Base-by-base conservation (phyloP, 2,113 vertebrate species). In the Sinocyclocheilus grahami region DNA sequence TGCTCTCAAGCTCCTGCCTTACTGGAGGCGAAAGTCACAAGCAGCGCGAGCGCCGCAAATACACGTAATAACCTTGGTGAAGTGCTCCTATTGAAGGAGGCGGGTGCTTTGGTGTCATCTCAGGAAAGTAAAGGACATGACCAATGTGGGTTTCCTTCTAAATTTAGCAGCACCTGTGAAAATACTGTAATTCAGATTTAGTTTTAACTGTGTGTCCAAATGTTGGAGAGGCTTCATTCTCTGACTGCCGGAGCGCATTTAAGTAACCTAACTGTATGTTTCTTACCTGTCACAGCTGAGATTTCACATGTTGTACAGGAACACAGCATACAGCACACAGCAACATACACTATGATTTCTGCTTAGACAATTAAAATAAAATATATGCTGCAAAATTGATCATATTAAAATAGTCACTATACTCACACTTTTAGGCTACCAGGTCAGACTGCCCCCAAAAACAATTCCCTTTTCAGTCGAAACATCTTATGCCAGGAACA, bases 141-240 rank as follows among this genome's bases (percentile, higher is more conserved):
- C 53, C 81, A 79, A 12, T 24, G 55, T 65, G 85, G 75, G 24
- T 80, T 84, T 82, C 42, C 18, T 42, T 84, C 67, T 30, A 42
- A 83, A 76, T 86, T 55, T 46, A 37, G 24, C 58, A 39, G 55
- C 87, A 89, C 88, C 88, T 89, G 88, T 87, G 27, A 84, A 89
- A 89, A 89, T 85, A 87, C 48, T 51, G 55, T n/a, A 7, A 53
- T 16, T 63, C 46, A 27, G 39, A 76, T 63, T 13, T 42, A 13
- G 62, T 37, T 63, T 78, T 42, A 12, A 63, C 33, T 62, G 74
- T 30, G 20, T 60, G 27, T 53, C 53, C 37, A 76, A 42, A 20
- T 62, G 37, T 60, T 83, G 55, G 37, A 78, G 46, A 30, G 60
- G 20, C 39, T 72, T 81, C 18, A 24, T 55, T 46, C 33, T 62